Percentiles rank a stretch among this genome's conserved stretches.
phyloP scores from a whole-genome alignment of 2,797 vertebrate genomes.

The Gorsachius magnificus region DNA sequence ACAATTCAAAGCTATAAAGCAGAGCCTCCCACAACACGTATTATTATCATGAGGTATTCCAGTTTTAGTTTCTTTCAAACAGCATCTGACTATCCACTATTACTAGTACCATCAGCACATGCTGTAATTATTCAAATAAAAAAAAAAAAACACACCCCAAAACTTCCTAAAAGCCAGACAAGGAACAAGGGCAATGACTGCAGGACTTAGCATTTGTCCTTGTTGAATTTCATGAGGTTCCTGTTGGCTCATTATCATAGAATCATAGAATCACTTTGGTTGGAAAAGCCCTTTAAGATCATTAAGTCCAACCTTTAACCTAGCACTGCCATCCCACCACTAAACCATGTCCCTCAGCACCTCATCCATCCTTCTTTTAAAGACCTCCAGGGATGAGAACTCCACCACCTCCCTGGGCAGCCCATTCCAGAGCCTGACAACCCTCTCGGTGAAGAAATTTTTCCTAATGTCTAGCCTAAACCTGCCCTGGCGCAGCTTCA shows the following conservation, averaged over 20 bases:
- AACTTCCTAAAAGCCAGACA: neutral
- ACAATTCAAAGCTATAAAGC: neutral
- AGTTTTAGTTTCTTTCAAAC: neutral
- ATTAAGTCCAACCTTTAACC: too few relatives aligned
- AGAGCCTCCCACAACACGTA: neutral
- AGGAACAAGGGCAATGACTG: neutral
- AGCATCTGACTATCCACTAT: neutral
- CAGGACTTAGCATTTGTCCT: neutral
- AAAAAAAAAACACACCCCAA: neutral
- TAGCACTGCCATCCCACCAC: too few relatives aligned
- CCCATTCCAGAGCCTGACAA: too few relatives aligned
- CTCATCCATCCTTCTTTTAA: too few relatives aligned
- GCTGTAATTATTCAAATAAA: neutral
- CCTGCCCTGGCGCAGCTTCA: too few relatives aligned
- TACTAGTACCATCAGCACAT: neutral
- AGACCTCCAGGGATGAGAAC: too few relatives aligned
- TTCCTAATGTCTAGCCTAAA: too few relatives aligned
- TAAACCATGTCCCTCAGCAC: too few relatives aligned
- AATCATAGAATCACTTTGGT: too few relatives aligned
- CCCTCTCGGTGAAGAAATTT: too few relatives aligned
- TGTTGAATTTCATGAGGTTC: neutral
- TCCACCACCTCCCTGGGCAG: too few relatives aligned
- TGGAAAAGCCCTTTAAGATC: too few relatives aligned
- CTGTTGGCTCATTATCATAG: neutral
- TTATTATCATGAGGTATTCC: neutral